phyloP scores from a whole-genome alignment of 2,113 vertebrate genomes.

The Tachysurus vachellii region DNA sequence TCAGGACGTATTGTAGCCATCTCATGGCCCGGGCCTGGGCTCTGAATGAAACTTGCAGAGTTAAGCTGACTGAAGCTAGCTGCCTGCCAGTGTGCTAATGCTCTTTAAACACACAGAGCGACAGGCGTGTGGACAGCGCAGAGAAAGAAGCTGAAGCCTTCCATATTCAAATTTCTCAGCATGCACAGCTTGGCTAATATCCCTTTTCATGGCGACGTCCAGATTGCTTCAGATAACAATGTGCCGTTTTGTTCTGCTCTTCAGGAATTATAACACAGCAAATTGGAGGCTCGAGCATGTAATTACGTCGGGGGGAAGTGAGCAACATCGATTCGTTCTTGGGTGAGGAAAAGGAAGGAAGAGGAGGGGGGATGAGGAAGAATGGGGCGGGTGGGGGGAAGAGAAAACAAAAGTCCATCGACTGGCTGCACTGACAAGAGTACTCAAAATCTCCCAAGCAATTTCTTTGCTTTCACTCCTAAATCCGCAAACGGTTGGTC shows the following conservation, averaged over 20 bases:
- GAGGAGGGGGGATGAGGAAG: not conserved
- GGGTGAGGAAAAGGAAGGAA: conserved; percentile 35
- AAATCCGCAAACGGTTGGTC: conserved; percentile 50
- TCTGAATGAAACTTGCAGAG: conserved; percentile 49
- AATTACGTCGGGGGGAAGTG: conserved; percentile 67
- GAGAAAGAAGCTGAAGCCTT: conserved; percentile 54
- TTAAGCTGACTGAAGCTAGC: conserved; percentile 54
- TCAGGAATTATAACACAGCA: conserved; percentile 70
- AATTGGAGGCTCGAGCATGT: conserved; percentile 73
- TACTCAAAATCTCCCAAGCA: conserved; percentile 60
- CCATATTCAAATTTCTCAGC: conserved; percentile 58
- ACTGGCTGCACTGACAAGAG: conserved; percentile 61
- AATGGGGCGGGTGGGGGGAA: conserved; percentile 1
- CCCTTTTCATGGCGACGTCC: conserved; percentile 63
- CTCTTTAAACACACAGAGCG: conserved; percentile 45
- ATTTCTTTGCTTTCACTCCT: conserved; percentile 35
- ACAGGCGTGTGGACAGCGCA: conserved; percentile 50
- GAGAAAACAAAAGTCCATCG: conserved; percentile 50
- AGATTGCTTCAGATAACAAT: conserved; percentile 72
- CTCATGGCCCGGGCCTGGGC: conserved; percentile 12
- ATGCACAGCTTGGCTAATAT: conserved; percentile 63
- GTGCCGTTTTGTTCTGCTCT: conserved; percentile 65
- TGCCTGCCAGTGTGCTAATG: conserved; percentile 51
- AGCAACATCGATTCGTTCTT: conserved; percentile 65
- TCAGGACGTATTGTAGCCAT: conserved; percentile 54